Evolutionary conservation across 1,140 invertebrate species (phyloP), one percentile per base, ranked within the genome.

Genomic region (Eurosta solidaginis): DNA sequence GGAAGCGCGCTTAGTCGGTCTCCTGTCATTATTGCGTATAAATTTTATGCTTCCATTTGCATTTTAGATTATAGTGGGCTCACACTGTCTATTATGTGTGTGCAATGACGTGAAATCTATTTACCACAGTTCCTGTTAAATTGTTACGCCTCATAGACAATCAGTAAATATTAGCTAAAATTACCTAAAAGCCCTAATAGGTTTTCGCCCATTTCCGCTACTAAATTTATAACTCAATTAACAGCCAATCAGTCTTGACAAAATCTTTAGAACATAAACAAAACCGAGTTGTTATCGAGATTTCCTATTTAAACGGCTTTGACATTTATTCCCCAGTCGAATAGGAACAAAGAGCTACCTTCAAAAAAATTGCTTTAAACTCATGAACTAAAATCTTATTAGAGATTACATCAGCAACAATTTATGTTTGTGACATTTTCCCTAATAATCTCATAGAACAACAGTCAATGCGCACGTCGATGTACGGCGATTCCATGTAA

Each of bases 211-310:
- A 81, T 82, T 82, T 85, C 85, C 81, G 81, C 54, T 82, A 68
- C 79, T 22, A 81, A 80, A 85, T 85, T 85, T 85, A 85, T 84
- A 85, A 81, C 84, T 85, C 83, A 85, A 85, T 85, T 85, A 79
- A 45, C 45, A 17, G 36, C 33, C 40, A 68, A 68, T 68, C 47
- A 59, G 78, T 59, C 47, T 20, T 68, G 77, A 63, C 78, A 49
- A 63, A 78, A 84, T 84, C 83, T 80, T 20, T 49, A 52, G 77
- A 77, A 81, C 83, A 84, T 83, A 83, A 83, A 81, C 82, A 76
- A 82, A 79, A 68, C 76, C 29, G 36, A 9, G 33, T 68, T 22
- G 0, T 40, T 2, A 49, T 36, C 44, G 33, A 49, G n/a, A 50
- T 47, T 68, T 68, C 54, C 79, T 44, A 44, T 44, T 17, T 85